Conservation (phyloP, 2,888 invertebrate species). For the Iphiclides podalirius region DNA sequence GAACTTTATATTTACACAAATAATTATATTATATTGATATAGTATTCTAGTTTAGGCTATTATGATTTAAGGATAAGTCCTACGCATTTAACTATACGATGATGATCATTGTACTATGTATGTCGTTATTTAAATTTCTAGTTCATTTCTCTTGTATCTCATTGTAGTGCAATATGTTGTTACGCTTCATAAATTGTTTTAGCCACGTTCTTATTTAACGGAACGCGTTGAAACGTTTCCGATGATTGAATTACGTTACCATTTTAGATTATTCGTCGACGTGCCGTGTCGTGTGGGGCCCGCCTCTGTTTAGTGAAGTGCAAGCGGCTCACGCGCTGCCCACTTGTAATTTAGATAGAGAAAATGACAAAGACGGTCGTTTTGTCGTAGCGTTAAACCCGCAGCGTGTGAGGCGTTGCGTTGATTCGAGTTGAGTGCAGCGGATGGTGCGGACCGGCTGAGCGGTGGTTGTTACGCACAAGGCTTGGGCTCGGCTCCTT, state of each 20-base stretch:
- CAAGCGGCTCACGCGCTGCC: constrained; percentile 28
- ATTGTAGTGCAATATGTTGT: constrained; percentile 73
- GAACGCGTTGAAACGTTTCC: constrained; percentile 36
- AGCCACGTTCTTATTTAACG: constrained; percentile 52
- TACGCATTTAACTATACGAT: constrained; percentile 51
- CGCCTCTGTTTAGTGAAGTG: constrained; percentile 27
- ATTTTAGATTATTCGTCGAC: constrained; percentile 50
- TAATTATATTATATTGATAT: constrained; percentile 79
- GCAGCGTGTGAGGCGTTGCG: constrained; percentile 14
- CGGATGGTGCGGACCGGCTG: not conserved
- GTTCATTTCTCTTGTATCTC: constrained; percentile 59
- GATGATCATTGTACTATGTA: constrained; percentile 32
- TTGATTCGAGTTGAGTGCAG: constrained; percentile 1
- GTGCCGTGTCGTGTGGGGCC: constrained; percentile 53
- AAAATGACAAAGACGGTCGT: too few relatives aligned
- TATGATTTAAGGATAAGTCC: constrained; percentile 71
- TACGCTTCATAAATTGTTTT: constrained; percentile 70
- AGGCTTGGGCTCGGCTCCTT: constrained; percentile 35
- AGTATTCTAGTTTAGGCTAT: constrained; percentile 79
- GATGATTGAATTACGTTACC: constrained; percentile 46
- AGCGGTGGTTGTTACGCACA: constrained; percentile 16
- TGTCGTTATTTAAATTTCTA: constrained; percentile 46
- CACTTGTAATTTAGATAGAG: constrained; percentile 16
- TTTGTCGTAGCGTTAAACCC: constrained; percentile 9
- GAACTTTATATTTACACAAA: constrained; percentile 81